These are phyloP conservation scores for Bombus sibiricus DNA, from an alignment of 1,140 invertebrate species.

Conservation along the genomic window DNA sequence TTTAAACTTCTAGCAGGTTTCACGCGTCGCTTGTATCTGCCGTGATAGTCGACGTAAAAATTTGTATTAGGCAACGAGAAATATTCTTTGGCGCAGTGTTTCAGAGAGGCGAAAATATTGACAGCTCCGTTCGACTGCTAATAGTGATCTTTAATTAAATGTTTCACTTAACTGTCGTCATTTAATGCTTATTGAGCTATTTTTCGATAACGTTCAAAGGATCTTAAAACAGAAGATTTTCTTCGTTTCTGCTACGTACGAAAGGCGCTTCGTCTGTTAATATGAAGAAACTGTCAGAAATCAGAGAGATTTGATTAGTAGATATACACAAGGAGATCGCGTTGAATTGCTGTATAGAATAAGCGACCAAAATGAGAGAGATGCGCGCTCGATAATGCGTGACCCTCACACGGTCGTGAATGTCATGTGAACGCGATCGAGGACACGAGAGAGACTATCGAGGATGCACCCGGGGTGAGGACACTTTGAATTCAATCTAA, in stretches of 20 bases:
- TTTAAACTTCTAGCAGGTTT: not conserved
- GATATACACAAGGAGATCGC: not conserved
- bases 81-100: not conserved
- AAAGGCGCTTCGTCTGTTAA: not conserved
- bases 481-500: conserved; percentile 58
- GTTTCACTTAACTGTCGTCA: no score
- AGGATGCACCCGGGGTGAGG: not conserved
- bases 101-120: no score
- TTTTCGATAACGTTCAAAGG: no score
- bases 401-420: not conserved
- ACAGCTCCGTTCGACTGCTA: no score
- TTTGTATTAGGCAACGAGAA: not conserved
- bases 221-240: not conserved
- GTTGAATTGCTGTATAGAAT: not conserved
- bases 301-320: not conserved
- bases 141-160: no score
- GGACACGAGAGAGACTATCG: not conserved
- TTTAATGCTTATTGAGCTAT: no score
- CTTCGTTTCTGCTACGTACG: not conserved
- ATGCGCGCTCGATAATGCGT: conserved; percentile 33
- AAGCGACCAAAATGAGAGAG: not conserved
- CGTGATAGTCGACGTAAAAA: not conserved
- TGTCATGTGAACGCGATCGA: not conserved
- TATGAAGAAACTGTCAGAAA: not conserved
- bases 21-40: not conserved